Percentiles rank a stretch among this genome's conserved stretches.
phyloP scores from a whole-genome alignment of 1,140 invertebrate genomes.

The Trachymyrmex cornetzi region DNA sequence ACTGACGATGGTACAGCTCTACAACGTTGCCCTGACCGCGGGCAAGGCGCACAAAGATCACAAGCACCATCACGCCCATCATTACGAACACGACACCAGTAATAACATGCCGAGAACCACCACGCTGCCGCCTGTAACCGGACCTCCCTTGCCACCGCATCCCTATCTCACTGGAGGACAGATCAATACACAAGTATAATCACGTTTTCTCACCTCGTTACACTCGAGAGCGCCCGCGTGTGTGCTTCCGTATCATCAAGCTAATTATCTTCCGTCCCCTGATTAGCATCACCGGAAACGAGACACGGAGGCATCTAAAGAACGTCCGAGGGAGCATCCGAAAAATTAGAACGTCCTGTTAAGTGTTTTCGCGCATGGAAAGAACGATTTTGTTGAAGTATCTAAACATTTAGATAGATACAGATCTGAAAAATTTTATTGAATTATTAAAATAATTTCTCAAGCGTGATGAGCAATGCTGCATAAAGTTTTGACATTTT shows the following conservation, averaged over 20 bases:
- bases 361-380: not conserved
- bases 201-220: constrained; percentile 37
- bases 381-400: too few species aligned
- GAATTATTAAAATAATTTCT: too few species aligned
- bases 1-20: constrained; percentile 92
- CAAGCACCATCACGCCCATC: constrained; percentile 93
- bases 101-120: constrained; percentile 88
- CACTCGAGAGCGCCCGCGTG: not conserved
- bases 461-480: too few species aligned
- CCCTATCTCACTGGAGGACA: constrained; percentile 90
- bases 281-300: constrained; percentile 28
- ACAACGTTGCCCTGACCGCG: constrained; percentile 92
- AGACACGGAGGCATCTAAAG: not conserved
- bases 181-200: constrained; percentile 86
- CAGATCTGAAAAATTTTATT: too few species aligned
- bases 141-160: constrained; percentile 88
- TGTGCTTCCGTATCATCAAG: constrained; percentile 8
- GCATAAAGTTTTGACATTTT: too few species aligned
- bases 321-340: too few species aligned
- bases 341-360: constrained; percentile 4
- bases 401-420: too few species aligned
- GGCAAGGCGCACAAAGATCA: constrained; percentile 94
- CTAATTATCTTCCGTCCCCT: constrained; percentile 35
- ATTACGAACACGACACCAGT: constrained; percentile 90
- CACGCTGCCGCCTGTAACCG: constrained; percentile 86